Base-by-base conservation (phyloP, 2,797 vertebrate species). In the Danio tinwini region DNA sequence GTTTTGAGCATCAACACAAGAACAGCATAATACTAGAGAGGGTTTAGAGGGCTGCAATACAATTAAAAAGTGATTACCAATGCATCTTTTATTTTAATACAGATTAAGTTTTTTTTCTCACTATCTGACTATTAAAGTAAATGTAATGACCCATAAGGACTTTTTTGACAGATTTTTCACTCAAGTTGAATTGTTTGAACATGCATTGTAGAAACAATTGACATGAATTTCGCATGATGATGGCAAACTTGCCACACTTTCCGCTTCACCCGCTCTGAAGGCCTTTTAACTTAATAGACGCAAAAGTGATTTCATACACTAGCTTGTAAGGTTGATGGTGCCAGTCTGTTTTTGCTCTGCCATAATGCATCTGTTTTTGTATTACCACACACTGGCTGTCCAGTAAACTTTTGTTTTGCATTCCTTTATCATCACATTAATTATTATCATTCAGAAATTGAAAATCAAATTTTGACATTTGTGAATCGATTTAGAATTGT, bases 251-350 rank as follows among this genome's bases (percentile, higher is more conserved):
- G 3, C 29, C 29, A 29, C 29, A 29, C 3, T 29, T 29, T 29
- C n/a, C n/a, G n/a, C n/a, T n/a, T n/a, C n/a, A n/a, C n/a, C n/a
- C n/a, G n/a, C n/a, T n/a, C 29, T 1, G 29, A 29, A 29, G 29
- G 3, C 58, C 19, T 45, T 79, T 79, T 21, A 45, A 52, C 29
- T 61, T 72, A 19, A 40, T 52, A 52, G 45, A 79, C 63, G 21
- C 67, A 67, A 49, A 63, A 42, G 44, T 79, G 42, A 68, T 63
- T 61, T 55, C 56, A 80, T 49, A 63, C 37, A 5, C 56, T 63
- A 16, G 77, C 45, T 80, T 72, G 52, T 63, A 80, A 71, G 10
- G 19, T 56, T 2, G 77, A 80, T 6, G 4, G 68, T 61, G 68
- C 29, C 3, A 45, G 76, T 69, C 40, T 12, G 11, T 71, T 78